Evolutionary conservation across 2,888 invertebrate genomes (phyloP), one percentile per base, ranked within the genome.

Genomic region (Thera obeliscata): DNA sequence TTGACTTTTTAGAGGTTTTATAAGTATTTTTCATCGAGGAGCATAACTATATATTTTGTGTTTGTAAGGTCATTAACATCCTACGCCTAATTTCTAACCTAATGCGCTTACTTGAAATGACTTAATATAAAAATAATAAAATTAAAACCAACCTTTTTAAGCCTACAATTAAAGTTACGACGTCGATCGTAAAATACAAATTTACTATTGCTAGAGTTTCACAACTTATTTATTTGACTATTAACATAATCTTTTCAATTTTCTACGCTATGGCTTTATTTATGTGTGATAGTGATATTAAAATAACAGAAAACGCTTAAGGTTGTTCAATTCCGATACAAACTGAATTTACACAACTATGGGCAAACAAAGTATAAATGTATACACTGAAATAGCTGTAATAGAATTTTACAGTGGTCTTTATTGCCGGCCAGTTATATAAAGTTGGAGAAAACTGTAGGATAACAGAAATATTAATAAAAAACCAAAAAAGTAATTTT

Each of bases 181-280:
- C 22, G 12, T 3, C 1, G 41, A 52, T 63, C 65, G 65, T 70
- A 62, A 70, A 68, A 70, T 54, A 60, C 38, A 58, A 54, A 22
- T 35, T 38, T n/a, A 9, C 6, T n/a, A 38, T 46, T 46, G 52
- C 11, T 58, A 52, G 46, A 35, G 43, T 41, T 22, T 9, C 12
- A 50, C 12, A 50, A 56, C 41, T 64, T 64, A 46, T 64, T 43
- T 52, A 46, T 64, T 50, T 52, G 56, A 3, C 57, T 52, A 35
- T 57, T 57, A 57, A 63, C n/a, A 48, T 61, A 60, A 41, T 41
- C 8, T 65, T 60, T 60, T 50, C 22, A 46, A 56, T 65, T 41
- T 46, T 43, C 33, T 54, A 50, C 36, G 43, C 12, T 50, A 60
- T 59, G 3, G 54, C 49, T 56, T 35, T 56, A 65, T 41, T 56